These are phyloP conservation scores for Phocoena phocoena DNA, from an alignment of 2,113 vertebrate species.

Conservation along the genomic window DNA sequence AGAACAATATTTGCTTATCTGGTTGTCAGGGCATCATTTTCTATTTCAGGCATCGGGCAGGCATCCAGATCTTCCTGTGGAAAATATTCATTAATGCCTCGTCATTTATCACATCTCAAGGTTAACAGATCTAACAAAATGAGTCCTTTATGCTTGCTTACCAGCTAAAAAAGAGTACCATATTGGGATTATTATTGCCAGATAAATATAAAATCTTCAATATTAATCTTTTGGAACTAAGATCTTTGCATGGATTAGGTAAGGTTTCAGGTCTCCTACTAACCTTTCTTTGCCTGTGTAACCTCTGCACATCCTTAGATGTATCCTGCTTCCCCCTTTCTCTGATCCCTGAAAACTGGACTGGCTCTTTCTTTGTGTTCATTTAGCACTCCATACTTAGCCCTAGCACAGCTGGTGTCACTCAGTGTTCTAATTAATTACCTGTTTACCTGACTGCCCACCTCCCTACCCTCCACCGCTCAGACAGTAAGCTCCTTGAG, in stretches of 20 bases:
- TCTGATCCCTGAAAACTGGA: neutral
- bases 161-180: slow-evolving; percentile 42
- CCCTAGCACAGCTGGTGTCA: neutral
- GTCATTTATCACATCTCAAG: slow-evolving; percentile 47
- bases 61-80: slow-evolving; percentile 5
- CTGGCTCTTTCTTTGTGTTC: neutral
- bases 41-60: slow-evolving; percentile 28
- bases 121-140: slow-evolving; percentile 61
- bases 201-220: neutral
- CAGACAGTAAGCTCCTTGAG: neutral
- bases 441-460: neutral
- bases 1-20: slow-evolving; percentile 37
- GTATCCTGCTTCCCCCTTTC: neutral
- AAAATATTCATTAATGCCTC: slow-evolving; percentile 56
- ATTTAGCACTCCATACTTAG: neutral
- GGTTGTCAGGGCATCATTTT: slow-evolving; percentile 52
- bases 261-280: neutral
- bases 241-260: slow-evolving; percentile 8
- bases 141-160: slow-evolving; percentile 54
- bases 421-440: neutral
- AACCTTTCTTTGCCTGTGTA: neutral
- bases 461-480: neutral
- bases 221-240: slow-evolving; percentile 41
- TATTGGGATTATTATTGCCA: slow-evolving; percentile 39
- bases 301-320: neutral